Conservation (phyloP, 2,113 vertebrate genomes). For the Hippocampus guttulatus region DNA sequence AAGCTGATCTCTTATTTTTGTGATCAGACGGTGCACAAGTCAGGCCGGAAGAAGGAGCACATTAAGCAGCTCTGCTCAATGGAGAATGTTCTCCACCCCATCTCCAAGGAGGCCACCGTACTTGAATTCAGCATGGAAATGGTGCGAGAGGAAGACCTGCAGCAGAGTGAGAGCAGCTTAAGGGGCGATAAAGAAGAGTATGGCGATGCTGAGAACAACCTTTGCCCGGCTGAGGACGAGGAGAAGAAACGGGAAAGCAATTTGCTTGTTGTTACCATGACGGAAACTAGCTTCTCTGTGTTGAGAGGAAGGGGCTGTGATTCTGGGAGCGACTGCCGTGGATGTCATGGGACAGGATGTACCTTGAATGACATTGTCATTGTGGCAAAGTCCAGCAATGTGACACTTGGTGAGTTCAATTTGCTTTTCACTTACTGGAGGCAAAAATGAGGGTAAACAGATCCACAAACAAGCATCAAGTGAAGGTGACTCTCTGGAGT, state of each 20-base stretch:
- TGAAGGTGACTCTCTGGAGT: no score
- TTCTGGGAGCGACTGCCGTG: conserved; percentile 6
- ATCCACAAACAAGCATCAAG: no score
- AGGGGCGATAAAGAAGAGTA: neutral
- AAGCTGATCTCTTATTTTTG: neutral
- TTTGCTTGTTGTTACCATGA: conserved; percentile 65
- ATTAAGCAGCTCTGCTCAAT: neutral
- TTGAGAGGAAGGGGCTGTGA: conserved; percentile 59
- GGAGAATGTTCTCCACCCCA: conserved; percentile 33
- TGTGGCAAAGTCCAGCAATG: conserved; percentile 37
- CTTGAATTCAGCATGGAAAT: conserved; percentile 60
- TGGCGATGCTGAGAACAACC: neutral
- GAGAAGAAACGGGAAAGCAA: neutral
- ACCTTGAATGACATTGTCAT: conserved; percentile 55
- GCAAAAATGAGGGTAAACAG: no score
- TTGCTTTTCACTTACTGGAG: no score
- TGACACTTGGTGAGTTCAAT: conserved; percentile 57
- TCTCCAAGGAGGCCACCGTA: conserved; percentile 38
- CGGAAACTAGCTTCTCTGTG: conserved; percentile 53
- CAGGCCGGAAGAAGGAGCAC: neutral
- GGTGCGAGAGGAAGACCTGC: conserved; percentile 35
- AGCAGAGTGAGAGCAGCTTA: neutral
- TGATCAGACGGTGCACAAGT: conserved; percentile 62
- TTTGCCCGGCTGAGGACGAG: neutral
- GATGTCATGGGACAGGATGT: conserved; percentile 40